Conservation (phyloP, 2,113 vertebrate genomes). For the Strix aluco region DNA sequence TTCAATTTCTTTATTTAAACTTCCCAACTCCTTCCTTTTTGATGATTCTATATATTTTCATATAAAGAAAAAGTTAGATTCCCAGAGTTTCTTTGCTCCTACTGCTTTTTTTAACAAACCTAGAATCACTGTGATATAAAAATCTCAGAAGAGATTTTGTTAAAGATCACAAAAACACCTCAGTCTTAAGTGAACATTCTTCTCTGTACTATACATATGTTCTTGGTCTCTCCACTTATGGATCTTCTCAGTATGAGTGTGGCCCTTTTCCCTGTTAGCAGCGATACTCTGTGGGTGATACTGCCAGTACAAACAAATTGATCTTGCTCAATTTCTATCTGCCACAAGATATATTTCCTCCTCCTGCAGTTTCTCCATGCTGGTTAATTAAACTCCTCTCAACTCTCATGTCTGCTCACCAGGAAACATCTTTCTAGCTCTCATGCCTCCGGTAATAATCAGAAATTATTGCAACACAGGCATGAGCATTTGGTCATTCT, state of each 20-base stretch:
- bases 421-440: not conserved
- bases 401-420: not conserved
- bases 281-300: not conserved
- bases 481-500: not conserved
- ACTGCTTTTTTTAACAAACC: not conserved
- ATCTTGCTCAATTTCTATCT: not conserved
- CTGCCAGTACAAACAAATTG: not conserved
- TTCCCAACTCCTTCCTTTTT: not conserved
- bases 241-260: not conserved
- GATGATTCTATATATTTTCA: not conserved
- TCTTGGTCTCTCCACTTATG: not conserved
- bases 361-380: not conserved
- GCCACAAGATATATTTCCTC: not conserved
- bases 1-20: not conserved
- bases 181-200: not conserved
- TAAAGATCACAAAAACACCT: not conserved
- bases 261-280: not conserved
- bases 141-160: not conserved
- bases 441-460: not conserved
- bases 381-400: constrained; percentile 16
- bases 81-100: not conserved
- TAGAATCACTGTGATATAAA: not conserved
- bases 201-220: not conserved
- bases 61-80: not conserved
- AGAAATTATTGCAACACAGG: not conserved